Evolutionary conservation across 2,888 invertebrate species (phyloP), one percentile per base, ranked within the genome.

Genomic region (Meteorus colon): DNA sequence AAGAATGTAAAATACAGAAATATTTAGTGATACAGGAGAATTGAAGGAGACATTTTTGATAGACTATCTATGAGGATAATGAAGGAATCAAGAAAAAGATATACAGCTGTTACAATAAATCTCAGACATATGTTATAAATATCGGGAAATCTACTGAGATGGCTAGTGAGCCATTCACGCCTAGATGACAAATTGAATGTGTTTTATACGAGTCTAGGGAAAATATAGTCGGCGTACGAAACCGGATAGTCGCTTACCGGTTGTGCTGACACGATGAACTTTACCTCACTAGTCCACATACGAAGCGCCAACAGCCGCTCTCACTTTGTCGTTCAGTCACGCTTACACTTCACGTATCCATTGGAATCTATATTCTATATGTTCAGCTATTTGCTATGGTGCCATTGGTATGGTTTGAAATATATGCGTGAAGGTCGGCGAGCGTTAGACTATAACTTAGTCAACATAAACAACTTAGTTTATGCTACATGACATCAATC

Each of bases 251-350:
- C 66, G 68, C 75, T 77, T 78, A 81, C 81, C 77, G 78, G 78
- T 81, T 80, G 76, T 67, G 74, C 78, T 80, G 78, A 81, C 78
- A 81, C 78, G 74, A 72, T 80, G 78, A 80, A 80, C 81, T 81
- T 79, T 81, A 70, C 62, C 55, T 4, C 55, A 55, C 19, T 55
- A 55, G 55, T 55, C 55, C 55, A 55, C 19, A 55, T 8, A 55
- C 55, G 55, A 55, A 55, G 55, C 55, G 55, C 55, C 24, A 55
- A 55, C 55, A n/a, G 55, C 19, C 55, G 55, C 75, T 68, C 31
- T 51, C 65, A 70, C 63, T 70, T 51, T 70, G 70, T 75, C 65
- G 10, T 66, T n/a, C 45, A 74, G 63, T 75, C 59, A 55, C 55
- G 70, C 63, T 67, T 70, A 34, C 19, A 34, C 55, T 55, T 51